These are phyloP conservation scores for Drosophila pseudoananassae DNA, from an alignment of 1,140 invertebrate species.

Conservation along the genomic window DNA sequence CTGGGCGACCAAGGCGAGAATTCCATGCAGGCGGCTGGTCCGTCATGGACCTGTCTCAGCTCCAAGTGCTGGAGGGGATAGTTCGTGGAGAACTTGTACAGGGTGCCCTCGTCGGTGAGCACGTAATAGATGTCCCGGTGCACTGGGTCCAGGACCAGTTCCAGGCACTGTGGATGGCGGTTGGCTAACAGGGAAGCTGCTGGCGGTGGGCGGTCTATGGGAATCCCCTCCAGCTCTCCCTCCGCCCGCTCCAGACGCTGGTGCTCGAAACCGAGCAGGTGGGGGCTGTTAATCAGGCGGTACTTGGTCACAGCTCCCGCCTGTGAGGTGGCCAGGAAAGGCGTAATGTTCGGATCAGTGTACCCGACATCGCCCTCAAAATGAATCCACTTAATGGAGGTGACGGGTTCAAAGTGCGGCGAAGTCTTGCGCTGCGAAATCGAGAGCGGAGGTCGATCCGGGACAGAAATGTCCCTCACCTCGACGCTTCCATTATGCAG, in stretches of 20 bases:
- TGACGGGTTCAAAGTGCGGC: slow-evolving; percentile 88
- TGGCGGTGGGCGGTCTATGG: slow-evolving; percentile 28
- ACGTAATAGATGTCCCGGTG: slow-evolving; percentile 89
- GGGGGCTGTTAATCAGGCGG: slow-evolving; percentile 81
- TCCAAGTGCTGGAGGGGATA: slow-evolving; percentile 88
- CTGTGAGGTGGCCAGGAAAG: slow-evolving; percentile 86
- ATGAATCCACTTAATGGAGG: slow-evolving; percentile 86
- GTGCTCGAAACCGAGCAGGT: slow-evolving; percentile 85
- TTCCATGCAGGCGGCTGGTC: slow-evolving; percentile 90
- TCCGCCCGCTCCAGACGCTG: slow-evolving; percentile 88
- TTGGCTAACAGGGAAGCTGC: slow-evolving; percentile 52
- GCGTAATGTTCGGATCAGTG: slow-evolving; percentile 50
- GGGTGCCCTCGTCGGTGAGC: slow-evolving; percentile 92
- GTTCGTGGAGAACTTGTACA: slow-evolving; percentile 90
- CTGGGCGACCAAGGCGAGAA: slow-evolving; percentile 91
- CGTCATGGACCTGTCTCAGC: slow-evolving; percentile 90
- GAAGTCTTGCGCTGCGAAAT: slow-evolving; percentile 85
- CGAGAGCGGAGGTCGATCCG: slow-evolving; percentile 85
- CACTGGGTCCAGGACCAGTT: slow-evolving; percentile 87
- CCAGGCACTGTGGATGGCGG: slow-evolving; percentile 86
- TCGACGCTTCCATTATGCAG: slow-evolving; percentile 91
- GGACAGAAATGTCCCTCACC: slow-evolving; percentile 88
- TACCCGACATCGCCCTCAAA: slow-evolving; percentile 83
- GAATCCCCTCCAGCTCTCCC: slow-evolving; percentile 87
- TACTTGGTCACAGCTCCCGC: slow-evolving; percentile 87